These are phyloP conservation scores for Chaenodraco wilsoni DNA, from an alignment of 2,797 vertebrate species.

Conservation along the genomic window DNA sequence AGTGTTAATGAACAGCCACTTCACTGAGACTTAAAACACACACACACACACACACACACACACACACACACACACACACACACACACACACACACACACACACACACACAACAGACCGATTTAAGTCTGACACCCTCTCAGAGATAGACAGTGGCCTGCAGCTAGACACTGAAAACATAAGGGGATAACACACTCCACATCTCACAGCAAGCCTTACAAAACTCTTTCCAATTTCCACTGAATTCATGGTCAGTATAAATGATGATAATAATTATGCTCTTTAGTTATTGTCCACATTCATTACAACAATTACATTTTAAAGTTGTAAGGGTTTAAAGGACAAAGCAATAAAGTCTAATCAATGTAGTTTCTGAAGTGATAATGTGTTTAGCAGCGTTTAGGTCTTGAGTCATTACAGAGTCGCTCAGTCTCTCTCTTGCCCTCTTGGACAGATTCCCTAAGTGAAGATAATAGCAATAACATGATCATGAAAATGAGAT, in stretches of 20 bases:
- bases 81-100: slow-evolving; percentile 3
- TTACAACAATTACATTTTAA: slow-evolving; percentile 33
- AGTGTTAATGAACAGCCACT: slow-evolving; percentile 63
- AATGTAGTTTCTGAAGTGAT: slow-evolving; percentile 43
- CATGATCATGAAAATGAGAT: slow-evolving; percentile 16
- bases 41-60: slow-evolving; percentile 27
- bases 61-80: slow-evolving; percentile 32
- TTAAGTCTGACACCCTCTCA: slow-evolving; percentile 64
- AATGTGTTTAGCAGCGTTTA: slow-evolving; percentile 54
- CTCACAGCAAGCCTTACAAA: slow-evolving; percentile 45
- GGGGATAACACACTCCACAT: slow-evolving; percentile 48
- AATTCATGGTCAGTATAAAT: slow-evolving; percentile 39
- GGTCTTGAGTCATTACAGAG: slow-evolving; percentile 56
- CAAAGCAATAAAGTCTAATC: slow-evolving; percentile 42
- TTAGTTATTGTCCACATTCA: slow-evolving; percentile 42
- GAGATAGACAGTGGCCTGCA: slow-evolving; percentile 68
- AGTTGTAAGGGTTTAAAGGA: slow-evolving; percentile 13
- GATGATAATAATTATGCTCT: slow-evolving; percentile 45
- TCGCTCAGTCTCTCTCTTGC: slow-evolving; percentile 43
- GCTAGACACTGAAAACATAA: slow-evolving; percentile 60
- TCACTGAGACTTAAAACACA: slow-evolving; percentile 36
- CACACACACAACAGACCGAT: slow-evolving; percentile 58
- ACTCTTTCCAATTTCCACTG: slow-evolving; percentile 35
- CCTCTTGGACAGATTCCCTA: slow-evolving; percentile 40
- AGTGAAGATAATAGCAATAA: slow-evolving; percentile 47